A percentile compares a stretch with the other conserved stretches of the same genome.
Conservation (phyloP, 2,797 vertebrate genomes). For the Spinus pinus region DNA sequence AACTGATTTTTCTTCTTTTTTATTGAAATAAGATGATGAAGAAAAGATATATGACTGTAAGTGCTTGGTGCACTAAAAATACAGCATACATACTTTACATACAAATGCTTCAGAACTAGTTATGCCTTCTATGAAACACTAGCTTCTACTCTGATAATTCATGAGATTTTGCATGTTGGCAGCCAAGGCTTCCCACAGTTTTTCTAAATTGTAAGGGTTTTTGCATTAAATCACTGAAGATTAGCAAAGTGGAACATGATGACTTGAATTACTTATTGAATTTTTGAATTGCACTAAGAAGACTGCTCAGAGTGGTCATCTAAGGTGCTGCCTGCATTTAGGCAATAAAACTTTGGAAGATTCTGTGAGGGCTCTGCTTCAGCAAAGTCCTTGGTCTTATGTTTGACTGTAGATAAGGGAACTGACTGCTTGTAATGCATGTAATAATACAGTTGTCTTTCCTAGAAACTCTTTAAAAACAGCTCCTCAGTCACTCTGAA, state of each 20-base stretch:
- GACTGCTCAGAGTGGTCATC: neutral
- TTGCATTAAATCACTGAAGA: neutral
- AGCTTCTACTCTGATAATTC: neutral
- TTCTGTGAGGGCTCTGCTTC: neutral
- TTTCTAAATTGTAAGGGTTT: neutral
- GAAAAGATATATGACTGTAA: neutral
- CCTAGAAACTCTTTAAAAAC: neutral
- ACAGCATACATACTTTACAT: fast-evolving
- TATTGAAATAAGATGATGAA: neutral
- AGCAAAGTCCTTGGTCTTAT: neutral
- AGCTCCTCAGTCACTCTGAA: neutral
- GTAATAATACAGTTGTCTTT: neutral
- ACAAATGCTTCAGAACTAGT: neutral
- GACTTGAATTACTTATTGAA: neutral
- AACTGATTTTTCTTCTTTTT: neutral
- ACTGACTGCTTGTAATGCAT: neutral
- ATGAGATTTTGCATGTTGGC: neutral
- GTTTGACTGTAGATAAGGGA: neutral
- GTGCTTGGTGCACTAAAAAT: neutral
- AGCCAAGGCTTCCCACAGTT: neutral
- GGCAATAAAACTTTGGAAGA: neutral
- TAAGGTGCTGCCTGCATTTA: neutral
- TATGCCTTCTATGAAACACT: neutral
- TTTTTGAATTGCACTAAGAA: neutral
- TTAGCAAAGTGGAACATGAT: neutral